Conservation (phyloP, 2,888 invertebrate genomes). For the Oscheius sp. region DNA sequence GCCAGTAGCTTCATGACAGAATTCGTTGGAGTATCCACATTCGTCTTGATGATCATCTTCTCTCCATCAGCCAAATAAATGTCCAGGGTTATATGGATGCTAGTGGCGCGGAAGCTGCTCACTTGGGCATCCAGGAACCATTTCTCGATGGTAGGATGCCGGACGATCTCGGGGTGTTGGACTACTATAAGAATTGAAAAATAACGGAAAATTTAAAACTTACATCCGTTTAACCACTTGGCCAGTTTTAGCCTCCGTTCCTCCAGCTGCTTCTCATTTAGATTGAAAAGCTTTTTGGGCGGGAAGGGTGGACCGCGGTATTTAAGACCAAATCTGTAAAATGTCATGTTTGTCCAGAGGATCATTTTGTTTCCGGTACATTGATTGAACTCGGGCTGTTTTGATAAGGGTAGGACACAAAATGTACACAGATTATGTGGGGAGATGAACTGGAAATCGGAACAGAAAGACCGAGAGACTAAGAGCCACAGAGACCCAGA, state of each 20-base stretch:
- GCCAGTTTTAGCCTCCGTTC: slow-evolving; percentile 87
- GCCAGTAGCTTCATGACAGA: slow-evolving; percentile 79
- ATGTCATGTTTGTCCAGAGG: not conserved
- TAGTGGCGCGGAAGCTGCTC: slow-evolving; percentile 57
- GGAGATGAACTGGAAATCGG: not conserved
- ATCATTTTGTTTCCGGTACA: no score
- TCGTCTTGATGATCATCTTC: slow-evolving; percentile 46
- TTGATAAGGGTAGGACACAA: no score
- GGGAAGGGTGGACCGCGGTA: slow-evolving; percentile 71
- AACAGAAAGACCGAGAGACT: not conserved
- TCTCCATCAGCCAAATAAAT: slow-evolving; percentile 55
- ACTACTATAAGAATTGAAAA: slow-evolving; percentile 66
- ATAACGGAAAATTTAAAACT: slow-evolving; percentile 70
- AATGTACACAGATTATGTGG: no score
- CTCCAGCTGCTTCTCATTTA: slow-evolving; percentile 78
- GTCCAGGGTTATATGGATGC: slow-evolving; percentile 52
- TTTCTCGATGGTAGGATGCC: slow-evolving; percentile 64
- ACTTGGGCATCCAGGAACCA: slow-evolving; percentile 60
- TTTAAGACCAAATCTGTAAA: slow-evolving; percentile 47
- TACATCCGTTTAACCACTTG: slow-evolving; percentile 91
- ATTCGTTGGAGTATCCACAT: slow-evolving; percentile 47
- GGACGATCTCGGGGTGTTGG: slow-evolving; percentile 65
- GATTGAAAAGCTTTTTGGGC: slow-evolving; percentile 68
- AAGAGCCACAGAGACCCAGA: no score
- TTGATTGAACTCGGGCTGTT: no score